Conservation (phyloP, 2,888 invertebrate genomes). For the Lydus trimaculatus region DNA sequence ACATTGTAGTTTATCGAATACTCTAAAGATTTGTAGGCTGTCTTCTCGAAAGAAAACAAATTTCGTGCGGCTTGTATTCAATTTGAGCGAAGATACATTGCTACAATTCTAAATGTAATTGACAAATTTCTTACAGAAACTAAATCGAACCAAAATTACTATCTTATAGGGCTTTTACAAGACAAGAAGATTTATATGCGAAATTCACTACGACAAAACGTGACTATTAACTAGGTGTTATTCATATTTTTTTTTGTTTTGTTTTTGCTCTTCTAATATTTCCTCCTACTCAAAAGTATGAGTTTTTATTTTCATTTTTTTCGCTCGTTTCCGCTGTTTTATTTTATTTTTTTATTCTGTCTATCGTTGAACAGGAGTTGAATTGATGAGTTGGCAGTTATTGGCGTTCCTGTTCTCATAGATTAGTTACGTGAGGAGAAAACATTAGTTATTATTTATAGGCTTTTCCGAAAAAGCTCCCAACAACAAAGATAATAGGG, state of each 20-base stretch:
- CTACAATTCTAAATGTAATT: constrained; percentile 19
- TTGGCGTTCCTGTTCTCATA: constrained; percentile 58
- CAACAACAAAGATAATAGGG: constrained; percentile 50
- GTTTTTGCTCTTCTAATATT: too few species aligned
- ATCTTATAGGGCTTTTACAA: not conserved
- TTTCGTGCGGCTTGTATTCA: constrained; percentile 29
- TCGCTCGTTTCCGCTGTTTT: not conserved
- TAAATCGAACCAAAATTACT: not conserved
- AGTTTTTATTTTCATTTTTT: not conserved
- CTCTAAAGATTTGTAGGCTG: constrained; percentile 29
- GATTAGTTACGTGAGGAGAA: constrained; percentile 61
- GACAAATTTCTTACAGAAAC: constrained; percentile 18
- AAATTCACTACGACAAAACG: not conserved
- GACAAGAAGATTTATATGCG: not conserved
- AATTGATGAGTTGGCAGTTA: constrained; percentile 59
- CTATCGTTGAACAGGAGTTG: constrained; percentile 31
- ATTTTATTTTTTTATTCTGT: constrained; percentile 22
- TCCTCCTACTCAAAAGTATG: too few species aligned
- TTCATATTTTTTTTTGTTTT: not conserved
- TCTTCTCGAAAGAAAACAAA: constrained; percentile 27
- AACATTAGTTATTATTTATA: constrained; percentile 59
- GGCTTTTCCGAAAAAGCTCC: constrained; percentile 45
- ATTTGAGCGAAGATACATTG: constrained; percentile 26
- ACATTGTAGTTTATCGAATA: constrained; percentile 20
- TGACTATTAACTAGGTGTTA: not conserved